A percentile compares a stretch with the other conserved stretches of the same genome.
Evolutionary conservation across 2,888 invertebrate genomes (phyloP).

Genomic region (Orchestes rusci): DNA sequence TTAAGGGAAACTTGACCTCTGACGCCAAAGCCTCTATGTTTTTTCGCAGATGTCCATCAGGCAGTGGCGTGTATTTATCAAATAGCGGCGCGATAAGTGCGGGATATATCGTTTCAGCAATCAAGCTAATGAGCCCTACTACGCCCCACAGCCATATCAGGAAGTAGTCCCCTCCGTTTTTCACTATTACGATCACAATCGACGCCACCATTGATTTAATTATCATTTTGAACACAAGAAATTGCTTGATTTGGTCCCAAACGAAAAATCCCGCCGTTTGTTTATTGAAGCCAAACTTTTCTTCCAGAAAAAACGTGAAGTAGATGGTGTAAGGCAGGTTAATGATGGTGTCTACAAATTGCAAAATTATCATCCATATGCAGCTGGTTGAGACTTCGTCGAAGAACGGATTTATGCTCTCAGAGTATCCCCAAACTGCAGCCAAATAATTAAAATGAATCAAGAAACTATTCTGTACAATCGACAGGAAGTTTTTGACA

Average conservation of each 20-base stretch:
- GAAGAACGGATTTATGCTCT: conserved; percentile 49
- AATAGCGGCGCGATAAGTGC: conserved; percentile 95
- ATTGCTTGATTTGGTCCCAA: conserved; percentile 85
- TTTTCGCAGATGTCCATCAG: conserved; percentile 82
- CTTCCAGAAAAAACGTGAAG: conserved; percentile 87
- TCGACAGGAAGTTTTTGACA: conserved; percentile 65
- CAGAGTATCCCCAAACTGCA: conserved; percentile 64
- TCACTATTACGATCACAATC: conserved; percentile 71
- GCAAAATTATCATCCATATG: conserved; percentile 68
- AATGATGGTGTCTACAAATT: conserved; percentile 60
- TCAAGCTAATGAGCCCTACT: conserved; percentile 68
- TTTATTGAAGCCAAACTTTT: conserved; percentile 96
- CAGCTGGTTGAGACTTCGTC: conserved; percentile 75
- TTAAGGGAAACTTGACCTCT: conserved; percentile 81
- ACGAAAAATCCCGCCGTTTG: conserved; percentile 88
- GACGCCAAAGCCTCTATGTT: conserved; percentile 85
- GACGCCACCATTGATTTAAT: conserved; percentile 76
- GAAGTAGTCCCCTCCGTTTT: conserved; percentile 90
- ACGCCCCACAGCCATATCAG: conserved; percentile 96
- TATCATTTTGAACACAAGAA: conserved; percentile 66
- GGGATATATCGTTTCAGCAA: conserved; percentile 86
- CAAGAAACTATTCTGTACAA: conserved; percentile 64
- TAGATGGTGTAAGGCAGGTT: conserved; percentile 82
- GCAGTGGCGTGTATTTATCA: conserved; percentile 92
- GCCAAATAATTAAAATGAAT: conserved; percentile 55